phyloP scores from a whole-genome alignment of 2,797 vertebrate genomes.

The Paedocypris micromegethes region DNA sequence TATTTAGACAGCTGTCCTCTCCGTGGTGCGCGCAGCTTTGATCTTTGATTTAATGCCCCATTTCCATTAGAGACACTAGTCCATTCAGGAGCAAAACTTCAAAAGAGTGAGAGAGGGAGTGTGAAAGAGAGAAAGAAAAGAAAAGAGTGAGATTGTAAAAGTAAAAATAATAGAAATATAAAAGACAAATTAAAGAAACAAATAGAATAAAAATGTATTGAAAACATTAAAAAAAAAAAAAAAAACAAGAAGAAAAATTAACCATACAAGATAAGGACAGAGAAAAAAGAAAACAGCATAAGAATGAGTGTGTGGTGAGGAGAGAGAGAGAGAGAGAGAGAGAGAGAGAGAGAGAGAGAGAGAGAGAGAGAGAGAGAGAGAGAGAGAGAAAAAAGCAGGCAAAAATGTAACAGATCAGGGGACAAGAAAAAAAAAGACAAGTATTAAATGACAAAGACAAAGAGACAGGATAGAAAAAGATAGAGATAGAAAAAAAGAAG shows the following conservation, averaged over 20 bases:
- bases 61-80: slow-evolving; percentile 56
- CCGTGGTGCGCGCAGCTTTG: slow-evolving; percentile 47
- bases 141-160: neutral
- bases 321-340: slow-evolving; percentile 16
- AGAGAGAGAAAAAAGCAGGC: neutral
- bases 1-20: slow-evolving; percentile 53
- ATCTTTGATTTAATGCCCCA: slow-evolving; percentile 53
- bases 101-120: slow-evolving; percentile 43
- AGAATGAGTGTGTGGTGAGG: no score
- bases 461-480: no score
- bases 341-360: slow-evolving; percentile 6
- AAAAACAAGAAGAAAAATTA: no score
- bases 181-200: no score
- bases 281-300: no score
- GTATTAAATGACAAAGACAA: no score
- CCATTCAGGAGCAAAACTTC: slow-evolving; percentile 49
- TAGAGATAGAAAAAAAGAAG: no score
- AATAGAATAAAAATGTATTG: no score
- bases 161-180: slow-evolving; percentile 5
- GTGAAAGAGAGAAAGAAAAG: slow-evolving; percentile 4
- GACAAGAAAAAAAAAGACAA: no score
- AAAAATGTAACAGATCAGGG: no score
- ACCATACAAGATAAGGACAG: no score
- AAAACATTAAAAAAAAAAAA: no score
- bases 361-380: slow-evolving; percentile 16